Evolutionary conservation across 2,888 invertebrate genomes (phyloP).

Genomic region (Deilephila elpenor): DNA sequence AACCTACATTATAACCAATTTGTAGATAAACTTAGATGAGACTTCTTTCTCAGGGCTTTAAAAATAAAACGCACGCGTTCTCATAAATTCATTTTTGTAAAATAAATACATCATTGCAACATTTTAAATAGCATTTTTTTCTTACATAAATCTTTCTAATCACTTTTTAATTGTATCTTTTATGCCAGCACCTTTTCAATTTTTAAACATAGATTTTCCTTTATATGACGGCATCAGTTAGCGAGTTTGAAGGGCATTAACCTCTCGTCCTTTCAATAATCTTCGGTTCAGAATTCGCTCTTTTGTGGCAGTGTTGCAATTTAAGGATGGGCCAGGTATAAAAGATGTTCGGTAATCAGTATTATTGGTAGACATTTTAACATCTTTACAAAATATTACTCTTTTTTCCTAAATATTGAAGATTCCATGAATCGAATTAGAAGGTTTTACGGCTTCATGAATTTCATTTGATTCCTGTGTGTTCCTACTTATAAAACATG

Average conservation of each 20-base stretch:
- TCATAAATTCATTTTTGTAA: no score
- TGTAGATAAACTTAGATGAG: no score
- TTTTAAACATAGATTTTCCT: conserved; percentile 66
- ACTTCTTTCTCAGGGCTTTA: no score
- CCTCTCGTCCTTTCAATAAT: conserved; percentile 80
- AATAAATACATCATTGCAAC: no score
- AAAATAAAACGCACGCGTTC: no score
- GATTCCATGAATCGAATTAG: background rate
- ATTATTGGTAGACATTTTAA: conserved; percentile 3
- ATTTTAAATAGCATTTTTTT: no score
- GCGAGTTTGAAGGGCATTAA: conserved; percentile 72
- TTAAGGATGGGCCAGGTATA: background rate
- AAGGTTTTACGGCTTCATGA: background rate
- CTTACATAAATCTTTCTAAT: background rate
- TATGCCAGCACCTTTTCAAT: conserved; percentile 35
- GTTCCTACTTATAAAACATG: no score
- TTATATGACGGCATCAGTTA: conserved; percentile 78
- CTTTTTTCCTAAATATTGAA: background rate
- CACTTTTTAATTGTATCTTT: conserved; percentile 33
- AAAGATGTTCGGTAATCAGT: conserved; percentile 15
- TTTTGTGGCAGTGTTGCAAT: conserved; percentile 60
- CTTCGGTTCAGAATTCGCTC: conserved; percentile 82
- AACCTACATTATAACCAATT: no score
- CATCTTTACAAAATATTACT: background rate
- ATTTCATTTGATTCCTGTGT: no score